Base-by-base conservation (phyloP, 2,113 vertebrate species). In the Petrocephalus microphthalmus region DNA sequence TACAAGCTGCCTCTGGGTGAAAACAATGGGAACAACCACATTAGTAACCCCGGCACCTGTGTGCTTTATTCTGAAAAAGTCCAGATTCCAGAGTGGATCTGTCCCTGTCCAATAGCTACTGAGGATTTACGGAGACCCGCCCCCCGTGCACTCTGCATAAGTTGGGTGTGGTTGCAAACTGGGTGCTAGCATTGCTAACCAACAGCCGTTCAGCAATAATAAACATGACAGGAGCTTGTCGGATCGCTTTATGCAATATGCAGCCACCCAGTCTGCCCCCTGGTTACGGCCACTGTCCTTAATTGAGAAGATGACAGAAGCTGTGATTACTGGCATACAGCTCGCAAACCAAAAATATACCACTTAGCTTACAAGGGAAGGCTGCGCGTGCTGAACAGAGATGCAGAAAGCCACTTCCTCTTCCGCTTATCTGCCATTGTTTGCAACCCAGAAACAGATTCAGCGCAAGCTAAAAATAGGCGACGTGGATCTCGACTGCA, bases 401-500 rank as follows among this genome's bases (percentile, higher is more conserved):
- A 42, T 37, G 33, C 47, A 87, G 57, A 82, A 84, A 88, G 84
- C 87, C 87, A 64, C 87, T 88, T 88, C 87, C 87, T 88, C 29
- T 78, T 22, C 67, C 47, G 19, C 87, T 29, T 88, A 84, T 88
- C 87, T 83, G 78, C 37, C 78, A 84, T 88, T 84, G 87, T 88
- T 88, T 25, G 78, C 56, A 88, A 88, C 87, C 78, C 74, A 83
- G 78, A 83, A 83, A 88, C 74, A 88, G 78, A 83, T 60, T 25
- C n/a, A 84, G 19, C 33, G 37, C 53, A 57, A 83, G 53, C 42
- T 88, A 82, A 88, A 88, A 82, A 88, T 83, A 88, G 67, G 83
- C 20, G n/a, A 2, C 60, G 86, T 67, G 22, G 57, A 64, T 71
- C 60, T 71, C 57, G 45, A n/a, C 86, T 33, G 29, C 5, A 25